Evolutionary conservation across 2,888 invertebrate genomes (phyloP).

Genomic region (Protophormia terraenovae): DNA sequence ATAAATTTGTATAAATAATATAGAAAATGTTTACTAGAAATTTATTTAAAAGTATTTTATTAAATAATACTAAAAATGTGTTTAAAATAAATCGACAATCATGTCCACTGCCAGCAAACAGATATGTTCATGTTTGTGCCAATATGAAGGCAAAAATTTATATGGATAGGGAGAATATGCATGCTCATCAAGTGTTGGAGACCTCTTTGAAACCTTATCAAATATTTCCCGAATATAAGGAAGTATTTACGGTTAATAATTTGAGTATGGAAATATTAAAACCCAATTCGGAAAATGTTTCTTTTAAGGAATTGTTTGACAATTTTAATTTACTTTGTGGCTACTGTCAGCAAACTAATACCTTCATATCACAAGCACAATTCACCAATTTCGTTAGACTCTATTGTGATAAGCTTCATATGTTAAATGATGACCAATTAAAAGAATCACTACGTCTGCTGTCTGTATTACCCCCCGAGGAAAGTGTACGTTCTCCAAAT

Average conservation of each 20-base stretch:
- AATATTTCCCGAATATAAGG: constrained; percentile 69
- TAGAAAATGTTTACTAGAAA: constrained; percentile 26
- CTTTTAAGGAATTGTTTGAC: constrained; percentile 70
- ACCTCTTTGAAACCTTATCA: constrained; percentile 75
- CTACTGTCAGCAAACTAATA: constrained; percentile 71
- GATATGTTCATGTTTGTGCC: constrained; percentile 23
- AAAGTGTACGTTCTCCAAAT: constrained; percentile 83
- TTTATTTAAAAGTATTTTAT: constrained; percentile 23
- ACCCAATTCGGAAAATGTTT: background rate
- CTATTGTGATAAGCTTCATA: constrained; percentile 82
- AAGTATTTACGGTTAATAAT: background rate
- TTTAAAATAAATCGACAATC: background rate
- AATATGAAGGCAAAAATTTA: constrained; percentile 71
- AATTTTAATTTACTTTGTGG: constrained; percentile 72
- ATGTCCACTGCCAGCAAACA: background rate
- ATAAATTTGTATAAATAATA: background rate
- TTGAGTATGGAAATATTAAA: background rate
- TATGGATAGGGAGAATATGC: constrained; percentile 77
- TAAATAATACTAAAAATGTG: background rate
- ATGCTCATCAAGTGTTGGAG: constrained; percentile 76
- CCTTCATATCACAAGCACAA: constrained; percentile 73
- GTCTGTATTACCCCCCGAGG: constrained; percentile 82
- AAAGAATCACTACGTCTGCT: constrained; percentile 83
- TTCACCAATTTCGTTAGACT: constrained; percentile 73
- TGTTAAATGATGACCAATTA: constrained; percentile 84